Evolutionary conservation across 2,797 vertebrate genomes (phyloP), one percentile per base, ranked within the genome.

Genomic region (Capromys pilorides): DNA sequence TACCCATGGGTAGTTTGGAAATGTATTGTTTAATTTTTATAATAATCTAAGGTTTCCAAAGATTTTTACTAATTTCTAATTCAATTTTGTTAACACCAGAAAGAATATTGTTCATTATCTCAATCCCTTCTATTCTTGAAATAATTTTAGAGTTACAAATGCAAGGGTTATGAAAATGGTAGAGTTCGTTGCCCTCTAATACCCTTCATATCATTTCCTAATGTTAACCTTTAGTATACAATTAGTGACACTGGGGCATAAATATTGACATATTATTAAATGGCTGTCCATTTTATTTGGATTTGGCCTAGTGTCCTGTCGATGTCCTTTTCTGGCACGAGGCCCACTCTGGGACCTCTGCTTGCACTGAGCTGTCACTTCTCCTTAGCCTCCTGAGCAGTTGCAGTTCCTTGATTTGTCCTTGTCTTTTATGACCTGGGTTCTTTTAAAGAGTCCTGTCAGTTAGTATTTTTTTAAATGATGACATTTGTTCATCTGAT

Each of bases 141-240:
- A 69, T 95, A 59, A 91, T 83, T 79, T 88, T 88, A 66, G 73
- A 73, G 14, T 91, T 90, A 85, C 19, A 85, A 69, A 51, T 16
- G 33, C 41, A 51, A 92, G 85, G 26, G 24, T 82, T 94, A 36
- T 57, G 78, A 86, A 91, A 57, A 54, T 51, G 33, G 57, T n/a
- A 85, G 24, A 28, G 77, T 83, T 22, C 61, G 49, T 69, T 54
- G 19, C 31, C 41, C 28, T 62, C 0, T 73, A 73, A 41, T n/a
- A n/a, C 9, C 24, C 19, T 66, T 45, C 54, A 18, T 39, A 75
- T 54, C 64, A 13, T 16, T 75, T 86, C 45, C 22, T 26, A 51
- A 59, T 41, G 21, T 79, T 79, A 75, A 33, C 36, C 67, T 73
- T 41, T 77, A 57, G 54, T 57, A 9, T 33, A 39, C 3, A 73